Base-by-base conservation (phyloP, 2,113 vertebrate species). In the Rhadina sibilatrix region DNA sequence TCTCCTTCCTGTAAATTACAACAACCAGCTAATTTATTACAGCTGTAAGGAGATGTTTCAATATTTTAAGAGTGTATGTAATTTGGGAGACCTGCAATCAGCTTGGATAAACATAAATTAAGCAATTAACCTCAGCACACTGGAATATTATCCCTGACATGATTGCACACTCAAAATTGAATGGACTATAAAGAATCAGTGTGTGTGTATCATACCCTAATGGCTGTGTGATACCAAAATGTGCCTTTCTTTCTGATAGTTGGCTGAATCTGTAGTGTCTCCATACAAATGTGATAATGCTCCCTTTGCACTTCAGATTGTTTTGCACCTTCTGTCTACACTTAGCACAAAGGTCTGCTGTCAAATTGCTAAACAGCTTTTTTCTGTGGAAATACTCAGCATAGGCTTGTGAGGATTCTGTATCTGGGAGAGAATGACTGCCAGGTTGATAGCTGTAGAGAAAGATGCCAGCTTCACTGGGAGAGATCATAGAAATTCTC, bases 81-180 rank as follows among this genome's bases (percentile, higher is more conserved):
- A 77, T 94, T 78, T 94, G 74, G 44, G 76, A 95, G 64, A 64
- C 12, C 53, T 87, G 65, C 72, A 94, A 10, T 95, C 72, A 82
- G 22, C 60, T 88, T 94, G 46, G 20, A 75, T 90, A 89, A 94
- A 93, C 64, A 95, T 24, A 69, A 92, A 44, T 92, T 72, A 75
- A 81, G 33, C 72, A 82, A 44, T 91, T 88, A 93, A 78, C 72
- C 60, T 78, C 47, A 71, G 49, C 21, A 60, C 56, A 49, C 22
- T 59, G 47, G 8, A 81, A 35, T 88, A 78, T 52, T 91, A 52
- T 37, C 64, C 72, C 42, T 72, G 76, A n/a, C 38, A 38, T 47
- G 50, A 80, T 1, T 66, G 50, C 57, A 69, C 11, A 10, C 21
- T 77, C 71, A 42, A 17, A 66, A 71, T 8, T 31, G 42, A 65